Evolutionary conservation across 2,888 invertebrate genomes (phyloP).

Genomic region (Aricia artaxerxes): DNA sequence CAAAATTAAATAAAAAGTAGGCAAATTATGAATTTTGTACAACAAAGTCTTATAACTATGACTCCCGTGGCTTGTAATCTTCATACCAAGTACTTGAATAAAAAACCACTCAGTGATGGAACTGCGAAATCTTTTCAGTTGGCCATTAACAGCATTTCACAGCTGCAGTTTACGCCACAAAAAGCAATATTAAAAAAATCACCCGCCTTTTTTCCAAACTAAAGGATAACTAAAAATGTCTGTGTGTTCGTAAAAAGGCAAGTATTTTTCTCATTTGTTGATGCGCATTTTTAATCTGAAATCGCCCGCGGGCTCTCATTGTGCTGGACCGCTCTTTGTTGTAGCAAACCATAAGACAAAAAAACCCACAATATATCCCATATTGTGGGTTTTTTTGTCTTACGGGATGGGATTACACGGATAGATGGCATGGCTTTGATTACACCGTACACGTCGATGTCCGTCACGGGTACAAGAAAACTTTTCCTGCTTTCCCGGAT

Average conservation of each 20-base stretch:
- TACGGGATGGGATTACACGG: conserved; percentile 27
- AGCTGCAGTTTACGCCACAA: conserved; percentile 12
- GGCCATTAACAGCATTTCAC: conserved; percentile 13
- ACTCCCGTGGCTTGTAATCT: background rate
- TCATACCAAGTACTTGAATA: background rate
- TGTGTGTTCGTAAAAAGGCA: conserved; percentile 28
- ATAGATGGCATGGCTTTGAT: conserved; percentile 3
- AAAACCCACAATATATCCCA: conserved; percentile 31
- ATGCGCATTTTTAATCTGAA: conserved; percentile 51
- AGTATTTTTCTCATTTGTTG: conserved; percentile 33
- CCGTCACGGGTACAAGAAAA: conserved; percentile 4
- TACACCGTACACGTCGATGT: background rate
- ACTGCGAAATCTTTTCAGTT: background rate
- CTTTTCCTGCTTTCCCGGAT: background rate
- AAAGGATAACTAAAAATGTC: conserved; percentile 31
- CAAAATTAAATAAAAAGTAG: background rate
- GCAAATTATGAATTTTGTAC: background rate
- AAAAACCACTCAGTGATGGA: background rate
- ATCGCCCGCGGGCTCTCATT: conserved; percentile 52
- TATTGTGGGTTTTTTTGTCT: conserved; percentile 30
- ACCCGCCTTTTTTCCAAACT: conserved; percentile 27
- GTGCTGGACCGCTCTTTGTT: conserved; percentile 45
- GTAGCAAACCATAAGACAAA: conserved; percentile 31
- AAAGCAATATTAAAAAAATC: conserved; percentile 29
- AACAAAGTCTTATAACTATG: background rate